Percentiles rank a stretch among this genome's conserved stretches.
phyloP scores from a whole-genome alignment of 2,888 invertebrate genomes.

The Oegoconia quadripuncta region DNA sequence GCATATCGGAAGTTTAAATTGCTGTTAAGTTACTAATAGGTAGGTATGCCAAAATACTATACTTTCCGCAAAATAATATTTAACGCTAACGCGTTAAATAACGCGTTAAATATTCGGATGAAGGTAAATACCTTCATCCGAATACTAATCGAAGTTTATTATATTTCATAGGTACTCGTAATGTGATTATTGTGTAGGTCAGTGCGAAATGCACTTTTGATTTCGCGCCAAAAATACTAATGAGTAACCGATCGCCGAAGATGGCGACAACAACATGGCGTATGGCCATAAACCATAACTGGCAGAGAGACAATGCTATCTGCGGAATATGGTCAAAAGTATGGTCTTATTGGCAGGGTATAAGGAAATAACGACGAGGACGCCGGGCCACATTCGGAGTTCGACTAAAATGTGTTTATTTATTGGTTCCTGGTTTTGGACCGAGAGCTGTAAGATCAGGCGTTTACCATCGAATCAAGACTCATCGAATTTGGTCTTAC shows the following conservation, averaged over 20 bases:
- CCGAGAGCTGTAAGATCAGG: conserved; percentile 35
- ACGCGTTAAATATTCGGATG: too few relatives aligned
- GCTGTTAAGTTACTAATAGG: too few relatives aligned
- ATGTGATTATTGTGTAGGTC: conserved; percentile 33
- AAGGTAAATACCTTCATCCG: too few relatives aligned
- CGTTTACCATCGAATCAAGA: conserved; percentile 18
- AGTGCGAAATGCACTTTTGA: conserved; percentile 36
- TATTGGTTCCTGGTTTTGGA: conserved; percentile 58
- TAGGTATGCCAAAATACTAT: too few relatives aligned
- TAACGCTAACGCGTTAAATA: too few relatives aligned
- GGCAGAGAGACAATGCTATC: conserved; percentile 40
- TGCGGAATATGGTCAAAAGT: conserved; percentile 37
- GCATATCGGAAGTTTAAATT: too few relatives aligned
- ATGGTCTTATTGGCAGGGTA: conserved; percentile 41
- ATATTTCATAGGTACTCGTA: too few relatives aligned
- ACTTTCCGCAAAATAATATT: too few relatives aligned
- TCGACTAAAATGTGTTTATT: conserved; percentile 61
- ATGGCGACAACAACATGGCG: conserved; percentile 37
- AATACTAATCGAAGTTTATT: too few relatives aligned
- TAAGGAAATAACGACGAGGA: conserved; percentile 65
- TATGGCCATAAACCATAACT: conserved; percentile 46
- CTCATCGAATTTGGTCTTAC: conserved; percentile 6
- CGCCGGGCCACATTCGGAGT: conserved; percentile 44
- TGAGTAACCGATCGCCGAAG: conserved; percentile 44
- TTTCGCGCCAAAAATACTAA: conserved; percentile 44